A percentile compares a stretch with the other conserved stretches of the same genome.
Conservation (phyloP, 2,797 vertebrate species). For the Trachurus trachurus region DNA sequence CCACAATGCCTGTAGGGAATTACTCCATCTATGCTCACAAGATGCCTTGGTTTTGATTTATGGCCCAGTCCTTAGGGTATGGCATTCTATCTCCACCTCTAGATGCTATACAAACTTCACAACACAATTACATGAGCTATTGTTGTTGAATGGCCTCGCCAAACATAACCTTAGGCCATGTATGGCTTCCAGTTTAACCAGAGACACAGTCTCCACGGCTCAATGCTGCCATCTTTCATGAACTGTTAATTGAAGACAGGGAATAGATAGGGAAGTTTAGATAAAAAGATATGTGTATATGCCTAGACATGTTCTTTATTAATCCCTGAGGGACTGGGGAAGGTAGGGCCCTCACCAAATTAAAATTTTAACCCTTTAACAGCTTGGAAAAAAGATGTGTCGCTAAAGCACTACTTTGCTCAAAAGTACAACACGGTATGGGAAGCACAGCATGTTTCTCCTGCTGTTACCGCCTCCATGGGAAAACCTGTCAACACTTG, state of each 20-base stretch:
- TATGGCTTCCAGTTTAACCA: conserved; percentile 52
- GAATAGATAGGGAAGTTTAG: background rate
- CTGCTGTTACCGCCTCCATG: conserved; percentile 48
- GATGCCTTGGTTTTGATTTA: conserved; percentile 77
- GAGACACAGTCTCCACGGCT: background rate
- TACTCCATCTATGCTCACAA: conserved; percentile 57
- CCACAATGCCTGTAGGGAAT: conserved; percentile 65
- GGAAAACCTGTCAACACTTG: conserved; percentile 55
- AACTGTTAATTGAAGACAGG: background rate
- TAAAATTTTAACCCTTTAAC: background rate
- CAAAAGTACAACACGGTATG: conserved; percentile 13
- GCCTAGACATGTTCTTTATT: background rate
- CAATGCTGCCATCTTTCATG: conserved; percentile 7
- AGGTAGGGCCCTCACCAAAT: background rate
- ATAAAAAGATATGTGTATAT: background rate
- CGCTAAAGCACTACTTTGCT: background rate
- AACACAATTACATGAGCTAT: conserved; percentile 77
- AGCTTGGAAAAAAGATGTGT: conserved; percentile 4
- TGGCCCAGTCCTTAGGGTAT: conserved; percentile 63
- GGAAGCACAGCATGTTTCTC: conserved; percentile 29
- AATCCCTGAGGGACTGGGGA: background rate
- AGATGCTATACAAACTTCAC: conserved; percentile 72
- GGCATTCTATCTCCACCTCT: conserved; percentile 68
- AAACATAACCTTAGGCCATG: conserved; percentile 57
- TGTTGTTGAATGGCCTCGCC: conserved; percentile 63